Evolutionary conservation across 2,113 vertebrate genomes (phyloP), one percentile per base, ranked within the genome.

Genomic region (Corythornis madagascariensis): DNA sequence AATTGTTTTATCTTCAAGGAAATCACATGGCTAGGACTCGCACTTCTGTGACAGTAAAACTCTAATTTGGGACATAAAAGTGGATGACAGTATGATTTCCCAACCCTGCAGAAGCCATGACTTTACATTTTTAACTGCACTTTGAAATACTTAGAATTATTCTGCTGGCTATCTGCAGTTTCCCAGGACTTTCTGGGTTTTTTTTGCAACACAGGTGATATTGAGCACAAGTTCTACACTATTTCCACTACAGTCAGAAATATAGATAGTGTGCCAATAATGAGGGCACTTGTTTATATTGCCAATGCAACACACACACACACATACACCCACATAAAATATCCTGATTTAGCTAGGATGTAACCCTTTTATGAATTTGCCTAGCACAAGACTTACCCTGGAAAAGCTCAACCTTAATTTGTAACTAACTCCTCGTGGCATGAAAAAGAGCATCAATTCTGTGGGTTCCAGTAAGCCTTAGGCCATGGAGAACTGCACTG

Each of bases 1-100:
- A 94, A 94, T 78, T 86, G 21, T 81, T 93, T 84, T 56, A 80
- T 90, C 80, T 86, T 90, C 48, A 95, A 90, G 90, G 45, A 91
- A 92, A 67, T 70, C 43, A 67, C 52, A n/a, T 53, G 24, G 73
- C 52, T 67, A n/a, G 5, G 0, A 77, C 35, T 89, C 48, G 17
- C n/a, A 88, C 17, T 43, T 91, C 63, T 55, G 83, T 93, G 40
- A 88, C 33, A 86, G 61, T 59, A 89, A 69, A 96, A 69, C 16
- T 18, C 25, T 86, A 93, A 93, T 82, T 53, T 92, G 74, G 86
- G 95, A 84, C 93, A 84, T 11, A 40, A 16, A 67, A 81, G 25
- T 24, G 15, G 29, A 88, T 28, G 28, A 80, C 3, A 9, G 28
- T 11, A 59, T 45, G 2, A 47, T 19, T 70, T 66, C 31, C 53